These are phyloP conservation scores for Tenualosa ilisha DNA, from an alignment of 2,797 vertebrate genomes.

Conservation along the genomic window DNA sequence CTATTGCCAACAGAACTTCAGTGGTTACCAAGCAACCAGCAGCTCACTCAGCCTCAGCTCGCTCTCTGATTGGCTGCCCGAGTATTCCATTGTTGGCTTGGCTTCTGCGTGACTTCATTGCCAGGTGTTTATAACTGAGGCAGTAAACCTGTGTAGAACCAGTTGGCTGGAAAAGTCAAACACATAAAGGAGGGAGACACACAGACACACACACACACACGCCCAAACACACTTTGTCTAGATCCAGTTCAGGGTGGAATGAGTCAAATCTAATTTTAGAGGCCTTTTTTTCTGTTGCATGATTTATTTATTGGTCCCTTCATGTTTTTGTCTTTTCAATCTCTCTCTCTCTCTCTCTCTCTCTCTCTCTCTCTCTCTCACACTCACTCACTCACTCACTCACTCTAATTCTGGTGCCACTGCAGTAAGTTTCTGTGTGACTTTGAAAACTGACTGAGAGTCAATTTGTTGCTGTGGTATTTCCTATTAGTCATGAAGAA, in stretches of 20 bases:
- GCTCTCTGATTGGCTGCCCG: background rate
- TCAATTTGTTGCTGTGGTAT: constrained; percentile 72
- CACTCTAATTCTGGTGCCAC: background rate
- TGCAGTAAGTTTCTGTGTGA: constrained; percentile 23
- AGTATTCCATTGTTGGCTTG: background rate
- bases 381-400: background rate
- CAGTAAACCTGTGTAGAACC: background rate
- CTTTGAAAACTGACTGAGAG: constrained; percentile 53
- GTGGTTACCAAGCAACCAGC: background rate
- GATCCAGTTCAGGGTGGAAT: background rate
- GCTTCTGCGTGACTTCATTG: background rate
- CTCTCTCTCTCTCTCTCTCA: background rate
- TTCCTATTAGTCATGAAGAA: constrained; percentile 65
- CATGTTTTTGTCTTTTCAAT: background rate
- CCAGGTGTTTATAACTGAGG: background rate
- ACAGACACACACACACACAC: background rate
- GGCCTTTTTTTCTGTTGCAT: background rate
- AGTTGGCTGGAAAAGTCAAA: background rate
- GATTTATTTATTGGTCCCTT: background rate
- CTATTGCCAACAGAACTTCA: background rate
- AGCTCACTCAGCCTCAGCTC: background rate
- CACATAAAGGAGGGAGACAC: constrained; percentile 4
- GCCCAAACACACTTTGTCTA: background rate
- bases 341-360: background rate
- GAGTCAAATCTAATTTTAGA: background rate